These are phyloP conservation scores for Drosophila kurseongensis DNA, from an alignment of 1,140 invertebrate species.

Conservation along the genomic window DNA sequence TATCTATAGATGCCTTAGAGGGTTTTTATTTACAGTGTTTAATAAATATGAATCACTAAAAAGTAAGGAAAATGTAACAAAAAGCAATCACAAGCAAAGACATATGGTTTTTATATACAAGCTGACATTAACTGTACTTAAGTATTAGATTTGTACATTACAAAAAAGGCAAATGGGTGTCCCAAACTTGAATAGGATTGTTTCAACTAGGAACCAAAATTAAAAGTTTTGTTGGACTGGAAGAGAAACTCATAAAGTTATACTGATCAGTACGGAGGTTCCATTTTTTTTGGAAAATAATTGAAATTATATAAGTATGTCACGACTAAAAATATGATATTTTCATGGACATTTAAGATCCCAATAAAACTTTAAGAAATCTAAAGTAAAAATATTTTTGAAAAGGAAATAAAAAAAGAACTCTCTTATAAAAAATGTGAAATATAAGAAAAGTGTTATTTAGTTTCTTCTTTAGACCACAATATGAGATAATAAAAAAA, in stretches of 20 bases:
- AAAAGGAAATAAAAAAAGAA: background rate
- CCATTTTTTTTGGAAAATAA: background rate
- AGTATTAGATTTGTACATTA: conserved; percentile 52
- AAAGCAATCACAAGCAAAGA: conserved; percentile 64
- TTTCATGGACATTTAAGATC: background rate
- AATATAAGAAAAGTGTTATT: background rate
- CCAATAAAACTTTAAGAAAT: background rate
- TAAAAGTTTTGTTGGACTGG: background rate
- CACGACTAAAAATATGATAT: background rate
- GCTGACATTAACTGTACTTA: conserved; percentile 30
- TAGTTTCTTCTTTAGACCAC: background rate
- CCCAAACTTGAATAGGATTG: background rate
- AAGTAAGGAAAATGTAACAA: conserved; percentile 29
- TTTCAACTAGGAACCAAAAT: background rate
- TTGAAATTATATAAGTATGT: background rate
- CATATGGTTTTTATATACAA: conserved; percentile 50
- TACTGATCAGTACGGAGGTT: background rate
- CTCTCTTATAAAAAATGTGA: background rate
- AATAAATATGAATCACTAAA: conserved; percentile 55
- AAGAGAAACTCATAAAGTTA: background rate
- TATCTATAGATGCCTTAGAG: conserved; percentile 39
- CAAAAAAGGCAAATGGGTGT: conserved; percentile 11
- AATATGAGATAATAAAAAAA: background rate
- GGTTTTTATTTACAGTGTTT: conserved; percentile 70
- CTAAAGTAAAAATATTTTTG: no score